Conservation (phyloP, 2,113 vertebrate genomes). For the Micronycteris hirsuta region DNA sequence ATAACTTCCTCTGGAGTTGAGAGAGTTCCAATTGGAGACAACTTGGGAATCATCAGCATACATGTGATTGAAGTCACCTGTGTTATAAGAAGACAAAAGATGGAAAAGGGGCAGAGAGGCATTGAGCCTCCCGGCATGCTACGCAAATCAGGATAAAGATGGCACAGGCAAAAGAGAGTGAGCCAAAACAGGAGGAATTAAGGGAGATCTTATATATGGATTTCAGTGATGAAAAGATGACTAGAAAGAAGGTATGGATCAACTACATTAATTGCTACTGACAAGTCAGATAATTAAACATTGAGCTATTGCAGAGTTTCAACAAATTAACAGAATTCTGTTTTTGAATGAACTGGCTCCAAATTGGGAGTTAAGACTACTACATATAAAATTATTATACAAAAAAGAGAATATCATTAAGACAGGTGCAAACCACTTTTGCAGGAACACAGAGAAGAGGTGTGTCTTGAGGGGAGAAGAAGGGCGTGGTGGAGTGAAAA, state of each 20-base stretch:
- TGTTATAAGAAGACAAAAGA: background rate
- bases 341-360: background rate
- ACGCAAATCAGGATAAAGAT: background rate
- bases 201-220: background rate
- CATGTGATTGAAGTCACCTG: background rate
- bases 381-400: background rate
- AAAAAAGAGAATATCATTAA: background rate
- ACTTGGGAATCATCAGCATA: background rate
- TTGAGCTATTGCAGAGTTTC: background rate
- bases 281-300: background rate
- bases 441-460: background rate
- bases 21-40: background rate
- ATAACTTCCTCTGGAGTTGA: background rate
- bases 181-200: background rate
- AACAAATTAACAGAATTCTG: background rate
- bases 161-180: rapidly evolving
- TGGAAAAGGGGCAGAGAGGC: background rate
- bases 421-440: background rate
- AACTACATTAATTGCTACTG: background rate
- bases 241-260: background rate
- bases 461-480: background rate
- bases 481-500: too few species aligned
- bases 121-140: background rate
- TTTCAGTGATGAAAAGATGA: background rate
- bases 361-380: background rate